These are phyloP conservation scores for Aleiodes alternator DNA, from an alignment of 2,888 invertebrate species.

Conservation along the genomic window DNA sequence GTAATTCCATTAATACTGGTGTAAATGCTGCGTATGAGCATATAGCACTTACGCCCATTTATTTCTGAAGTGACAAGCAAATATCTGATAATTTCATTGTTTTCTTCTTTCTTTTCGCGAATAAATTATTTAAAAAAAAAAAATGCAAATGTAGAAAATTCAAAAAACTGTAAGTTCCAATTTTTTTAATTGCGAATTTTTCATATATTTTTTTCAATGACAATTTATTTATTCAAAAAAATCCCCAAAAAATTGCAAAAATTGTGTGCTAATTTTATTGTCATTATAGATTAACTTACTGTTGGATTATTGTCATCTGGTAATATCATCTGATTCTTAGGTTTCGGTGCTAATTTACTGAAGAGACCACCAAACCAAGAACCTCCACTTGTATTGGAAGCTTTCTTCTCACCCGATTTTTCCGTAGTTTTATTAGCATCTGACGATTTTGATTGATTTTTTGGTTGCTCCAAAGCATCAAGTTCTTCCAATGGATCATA, in stretches of 20 bases:
- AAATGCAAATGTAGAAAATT: background rate
- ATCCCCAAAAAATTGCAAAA: too few relatives aligned
- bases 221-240: too few relatives aligned
- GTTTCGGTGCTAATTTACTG: conserved; percentile 87
- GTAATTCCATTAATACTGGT: too few relatives aligned
- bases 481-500: conserved; percentile 73
- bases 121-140: too few relatives aligned
- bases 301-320: conserved; percentile 96
- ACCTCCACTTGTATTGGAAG: conserved; percentile 74
- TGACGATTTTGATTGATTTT: conserved; percentile 53
- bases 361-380: conserved; percentile 92
- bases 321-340: conserved; percentile 96
- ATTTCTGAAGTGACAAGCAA: too few relatives aligned
- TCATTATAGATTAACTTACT: conserved; percentile 77
- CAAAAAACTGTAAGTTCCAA: too few relatives aligned
- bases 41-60: too few relatives aligned
- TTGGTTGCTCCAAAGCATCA: conserved; percentile 69
- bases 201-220: too few relatives aligned
- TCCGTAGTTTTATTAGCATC: conserved; percentile 58
- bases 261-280: background rate
- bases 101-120: too few relatives aligned
- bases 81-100: too few relatives aligned
- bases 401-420: conserved; percentile 71
- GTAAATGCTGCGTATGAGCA: too few relatives aligned
- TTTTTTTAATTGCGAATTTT: too few relatives aligned